Conservation (phyloP, 2,888 invertebrate species). For the Atherix ibis region DNA sequence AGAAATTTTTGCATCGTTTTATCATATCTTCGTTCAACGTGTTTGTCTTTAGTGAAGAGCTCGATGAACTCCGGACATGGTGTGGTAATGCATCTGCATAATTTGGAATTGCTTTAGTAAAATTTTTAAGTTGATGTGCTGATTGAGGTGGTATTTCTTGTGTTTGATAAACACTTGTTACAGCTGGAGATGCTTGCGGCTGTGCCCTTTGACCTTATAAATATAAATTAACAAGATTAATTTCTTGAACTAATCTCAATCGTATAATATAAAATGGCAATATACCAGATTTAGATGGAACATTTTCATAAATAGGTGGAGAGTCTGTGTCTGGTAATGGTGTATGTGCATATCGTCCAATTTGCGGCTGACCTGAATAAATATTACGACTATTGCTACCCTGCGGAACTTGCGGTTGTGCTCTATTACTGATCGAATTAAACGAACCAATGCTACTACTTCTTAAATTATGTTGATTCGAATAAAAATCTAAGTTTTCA, state of each 20-base stretch:
- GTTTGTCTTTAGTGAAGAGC: constrained; percentile 16
- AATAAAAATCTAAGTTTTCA: constrained; percentile 71
- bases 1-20: constrained; percentile 28
- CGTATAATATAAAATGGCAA: too few species aligned
- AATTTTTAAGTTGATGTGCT: constrained; percentile 7
- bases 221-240: too few species aligned
- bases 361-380: constrained; percentile 10
- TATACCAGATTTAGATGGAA: constrained; percentile 37
- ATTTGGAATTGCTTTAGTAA: constrained; percentile 6
- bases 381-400: too few species aligned
- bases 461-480: constrained; percentile 36
- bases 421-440: constrained; percentile 40
- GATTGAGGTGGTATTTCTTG: constrained; percentile 13
- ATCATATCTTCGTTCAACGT: constrained; percentile 15
- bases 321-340: constrained; percentile 39
- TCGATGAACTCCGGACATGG: constrained; percentile 19
- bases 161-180: constrained; percentile 27
- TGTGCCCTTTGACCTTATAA: constrained; percentile 31
- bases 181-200: constrained; percentile 31
- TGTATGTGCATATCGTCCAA: constrained; percentile 26
- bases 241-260: too few species aligned
- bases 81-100: constrained; percentile 18
- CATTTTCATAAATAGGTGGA: constrained; percentile 47
- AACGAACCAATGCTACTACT: constrained; percentile 15
- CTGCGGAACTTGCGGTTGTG: constrained; percentile 66